Evolutionary conservation across 1,140 invertebrate species (phyloP), one percentile per base, ranked within the genome.

Genomic region (Drosophila ambigua): DNA sequence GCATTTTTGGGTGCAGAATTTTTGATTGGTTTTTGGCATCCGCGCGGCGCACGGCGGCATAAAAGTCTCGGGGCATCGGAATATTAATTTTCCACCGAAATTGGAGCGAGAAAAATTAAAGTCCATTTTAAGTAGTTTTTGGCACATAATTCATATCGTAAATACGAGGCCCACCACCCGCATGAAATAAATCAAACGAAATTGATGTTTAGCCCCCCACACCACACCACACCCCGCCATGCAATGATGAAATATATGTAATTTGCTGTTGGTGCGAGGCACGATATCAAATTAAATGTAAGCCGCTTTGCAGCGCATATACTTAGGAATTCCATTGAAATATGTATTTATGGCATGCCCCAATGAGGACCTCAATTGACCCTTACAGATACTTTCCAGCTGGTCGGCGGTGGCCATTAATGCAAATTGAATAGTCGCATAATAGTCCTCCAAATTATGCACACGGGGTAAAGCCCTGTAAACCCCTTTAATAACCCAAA

Each of bases 401-500:
- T 39, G 35, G 35, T 39, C 35, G 35, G 11, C 4, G 35, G 35
- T 2, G 45, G 35, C 64, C 66, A 69, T 69, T 69, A 69, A 43
- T 64, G 64, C 65, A 69, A 43, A 69, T 69, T 69, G 66, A 69
- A 69, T 50, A 50, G 64, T 58, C 66, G 13, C 4, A 0, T 24
- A 50, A 6, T 50, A 55, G 44, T 49, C 41, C 35, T 5, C 1
- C 7, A 5, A 13, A 39, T 39, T 11, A 39, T 39, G 20, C 20
- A 20, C 20, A 20, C 20, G 1, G 31, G 31, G 31, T 1, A 9
- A 3, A 57, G 20, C 20, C 20, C 1, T 28, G 58, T 77, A 67
- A 71, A 73, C 61, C 77, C 60, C 58, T 85, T 85, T 84, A 80
- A 71, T 78, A 74, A 57, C 55, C 48, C 48, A 77, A 69, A 24